Percentiles rank a stretch among this genome's conserved stretches.
These are phyloP conservation scores for Phasianus colchicus DNA, from an alignment of 2,113 vertebrate species.

Conservation along the genomic window DNA sequence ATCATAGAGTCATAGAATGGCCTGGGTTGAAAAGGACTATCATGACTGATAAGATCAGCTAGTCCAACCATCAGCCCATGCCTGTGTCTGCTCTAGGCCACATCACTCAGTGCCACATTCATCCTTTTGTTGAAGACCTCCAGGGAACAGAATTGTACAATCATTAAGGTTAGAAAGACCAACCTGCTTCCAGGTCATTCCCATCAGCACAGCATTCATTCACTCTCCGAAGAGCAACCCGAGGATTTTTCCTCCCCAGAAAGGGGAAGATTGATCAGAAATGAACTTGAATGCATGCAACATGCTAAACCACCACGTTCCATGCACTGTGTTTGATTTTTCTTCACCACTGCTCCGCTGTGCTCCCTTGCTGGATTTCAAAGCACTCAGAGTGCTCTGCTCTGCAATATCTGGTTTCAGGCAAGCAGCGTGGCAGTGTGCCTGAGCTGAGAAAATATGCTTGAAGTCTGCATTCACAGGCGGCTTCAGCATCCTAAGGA, in stretches of 20 bases:
- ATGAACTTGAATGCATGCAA: background rate
- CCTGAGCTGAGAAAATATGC: slow-evolving; percentile 44
- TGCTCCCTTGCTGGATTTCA: slow-evolving; percentile 22
- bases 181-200: background rate
- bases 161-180: no score
- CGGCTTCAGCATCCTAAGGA: slow-evolving; percentile 29
- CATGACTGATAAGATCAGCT: no score
- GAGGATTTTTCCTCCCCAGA: background rate
- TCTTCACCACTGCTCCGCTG: slow-evolving; percentile 23
- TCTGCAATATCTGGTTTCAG: slow-evolving; percentile 55
- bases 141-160: no score
- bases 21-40: no score
- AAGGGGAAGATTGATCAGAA: background rate
- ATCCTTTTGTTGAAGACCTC: no score
- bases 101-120: no score
- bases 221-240: background rate
- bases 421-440: slow-evolving; percentile 64
- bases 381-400: slow-evolving; percentile 16
- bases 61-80: no score
- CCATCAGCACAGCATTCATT: background rate
- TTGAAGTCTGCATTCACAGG: slow-evolving; percentile 49
- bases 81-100: no score
- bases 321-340: slow-evolving; percentile 14
- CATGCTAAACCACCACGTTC: background rate
- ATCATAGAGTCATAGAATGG: no score